phyloP scores from a whole-genome alignment of 2,888 invertebrate species.

The Epistrophe eligans region DNA sequence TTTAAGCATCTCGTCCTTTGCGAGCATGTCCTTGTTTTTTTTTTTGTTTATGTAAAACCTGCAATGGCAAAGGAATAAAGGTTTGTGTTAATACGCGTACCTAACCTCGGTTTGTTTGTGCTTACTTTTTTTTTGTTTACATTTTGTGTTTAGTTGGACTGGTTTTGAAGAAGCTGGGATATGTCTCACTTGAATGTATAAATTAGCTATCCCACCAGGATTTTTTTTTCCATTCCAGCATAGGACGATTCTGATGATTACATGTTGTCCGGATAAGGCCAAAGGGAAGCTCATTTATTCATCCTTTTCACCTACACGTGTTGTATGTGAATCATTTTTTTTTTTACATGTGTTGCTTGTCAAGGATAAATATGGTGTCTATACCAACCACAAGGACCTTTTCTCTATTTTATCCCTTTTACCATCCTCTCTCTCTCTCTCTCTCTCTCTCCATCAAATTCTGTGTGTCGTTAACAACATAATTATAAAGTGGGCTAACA shows the following conservation, averaged over 20 bases:
- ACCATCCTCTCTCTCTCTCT: neutral
- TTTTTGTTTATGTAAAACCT: neutral
- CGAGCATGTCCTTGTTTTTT: conserved; percentile 34
- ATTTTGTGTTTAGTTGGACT: neutral
- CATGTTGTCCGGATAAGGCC: conserved; percentile 46
- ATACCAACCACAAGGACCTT: conserved; percentile 26
- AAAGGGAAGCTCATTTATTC: conserved; percentile 40
- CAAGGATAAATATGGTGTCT: conserved; percentile 45
- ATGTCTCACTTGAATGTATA: conserved; percentile 48
- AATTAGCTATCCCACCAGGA: conserved; percentile 47
- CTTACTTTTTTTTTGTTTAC: conserved; percentile 43
- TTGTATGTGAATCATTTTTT: neutral
- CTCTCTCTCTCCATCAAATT: neutral
- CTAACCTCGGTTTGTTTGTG: conserved; percentile 22
- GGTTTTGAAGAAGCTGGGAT: conserved; percentile 43
- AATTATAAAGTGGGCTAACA: conserved; percentile 67
- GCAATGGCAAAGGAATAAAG: conserved; percentile 2
- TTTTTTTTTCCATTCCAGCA: neutral
- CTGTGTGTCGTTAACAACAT: conserved; percentile 34
- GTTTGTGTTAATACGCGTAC: neutral
- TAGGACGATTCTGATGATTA: conserved; percentile 33
- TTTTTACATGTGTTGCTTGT: conserved; percentile 43
- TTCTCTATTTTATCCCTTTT: neutral
- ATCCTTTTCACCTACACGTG: conserved; percentile 12
- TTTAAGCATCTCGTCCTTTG: conserved; percentile 26